Evolutionary conservation across 2,113 vertebrate genomes (phyloP), one percentile per base, ranked within the genome.

Genomic region (Tragelaphus buxtoni): DNA sequence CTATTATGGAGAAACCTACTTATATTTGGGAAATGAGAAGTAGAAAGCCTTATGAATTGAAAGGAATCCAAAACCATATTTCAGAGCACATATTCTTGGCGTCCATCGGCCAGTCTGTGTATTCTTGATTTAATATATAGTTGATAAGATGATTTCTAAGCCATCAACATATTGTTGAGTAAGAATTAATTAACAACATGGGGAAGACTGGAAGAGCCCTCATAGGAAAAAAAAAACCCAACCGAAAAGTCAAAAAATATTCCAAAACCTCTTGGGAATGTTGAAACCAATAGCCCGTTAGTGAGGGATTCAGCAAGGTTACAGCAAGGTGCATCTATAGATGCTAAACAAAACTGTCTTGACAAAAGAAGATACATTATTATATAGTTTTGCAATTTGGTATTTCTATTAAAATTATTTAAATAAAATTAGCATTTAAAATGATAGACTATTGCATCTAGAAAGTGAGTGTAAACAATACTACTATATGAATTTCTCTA

Each of bases 381-480:
- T 88, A 18, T 24, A 60, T 61, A 80, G 58, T 60, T 95, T 72
- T 89, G 7, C n/a, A 85, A 17, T 60, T 89, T 80, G 79, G 13
- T 85, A 39, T 69, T 94, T 91, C 24, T 65, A n/a, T 69, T 95
- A 14, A 80, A 88, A 69, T 88, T 42, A 30, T 84, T 77, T 65
- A 65, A 82, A n/a, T 77, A 51, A 93, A 90, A 87, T 58, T 69
- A 47, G 14, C 32, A 77, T 91, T 94, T 91, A 81, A 96, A 94
- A 51, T 88, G 56, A n/a, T n/a, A 82, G 17, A 65, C 17, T 61
- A 6, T 77, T n/a, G 17, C 35, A 58, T 69, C 42, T 77, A 83
- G 28, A 83, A 94, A 77, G 56, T 53, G n/a, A 61, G 39, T 72
- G 13, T 80, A 39, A 42, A 24, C 18, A 56, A 16, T 81, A 32